phyloP scores from a whole-genome alignment of 1,140 invertebrate species.

The Agrilus planipennis region DNA sequence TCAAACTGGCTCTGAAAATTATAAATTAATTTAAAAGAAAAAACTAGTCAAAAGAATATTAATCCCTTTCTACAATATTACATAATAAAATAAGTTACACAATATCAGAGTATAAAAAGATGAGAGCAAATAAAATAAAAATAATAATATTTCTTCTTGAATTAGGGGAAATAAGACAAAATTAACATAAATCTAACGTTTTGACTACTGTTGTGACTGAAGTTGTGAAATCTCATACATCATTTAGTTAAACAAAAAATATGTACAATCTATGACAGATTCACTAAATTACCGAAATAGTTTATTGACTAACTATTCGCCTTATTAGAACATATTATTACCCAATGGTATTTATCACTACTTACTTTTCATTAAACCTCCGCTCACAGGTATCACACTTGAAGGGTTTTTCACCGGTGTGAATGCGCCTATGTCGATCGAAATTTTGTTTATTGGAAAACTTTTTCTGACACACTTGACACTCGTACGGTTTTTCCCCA shows the following conservation, averaged over 20 bases:
- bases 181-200: too few species aligned
- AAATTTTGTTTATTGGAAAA: slow-evolving; percentile 11
- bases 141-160: neutral
- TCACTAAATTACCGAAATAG: neutral
- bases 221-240: too few species aligned
- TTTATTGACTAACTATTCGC: neutral
- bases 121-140: neutral
- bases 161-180: too few species aligned
- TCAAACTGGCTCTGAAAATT: too few species aligned
- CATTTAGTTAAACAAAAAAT: neutral
- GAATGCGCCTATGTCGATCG: slow-evolving; percentile 10
- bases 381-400: slow-evolving; percentile 9
- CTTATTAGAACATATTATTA: slow-evolving; percentile 5
- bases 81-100: too few species aligned
- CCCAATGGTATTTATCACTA: slow-evolving; percentile 10
- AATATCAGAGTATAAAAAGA: slow-evolving; percentile 4
- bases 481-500: slow-evolving; percentile 33
- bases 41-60: too few species aligned
- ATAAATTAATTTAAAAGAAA: too few species aligned
- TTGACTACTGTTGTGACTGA: too few species aligned
- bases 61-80: too few species aligned
- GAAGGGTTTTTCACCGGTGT: slow-evolving; percentile 11
- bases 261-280: neutral
- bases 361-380: slow-evolving; percentile 7
- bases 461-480: slow-evolving; percentile 11